Percentiles rank a stretch among this genome's conserved stretches.
These are phyloP conservation scores for Octomys mimax DNA, from an alignment of 2,797 vertebrate genomes.

Conservation along the genomic window DNA sequence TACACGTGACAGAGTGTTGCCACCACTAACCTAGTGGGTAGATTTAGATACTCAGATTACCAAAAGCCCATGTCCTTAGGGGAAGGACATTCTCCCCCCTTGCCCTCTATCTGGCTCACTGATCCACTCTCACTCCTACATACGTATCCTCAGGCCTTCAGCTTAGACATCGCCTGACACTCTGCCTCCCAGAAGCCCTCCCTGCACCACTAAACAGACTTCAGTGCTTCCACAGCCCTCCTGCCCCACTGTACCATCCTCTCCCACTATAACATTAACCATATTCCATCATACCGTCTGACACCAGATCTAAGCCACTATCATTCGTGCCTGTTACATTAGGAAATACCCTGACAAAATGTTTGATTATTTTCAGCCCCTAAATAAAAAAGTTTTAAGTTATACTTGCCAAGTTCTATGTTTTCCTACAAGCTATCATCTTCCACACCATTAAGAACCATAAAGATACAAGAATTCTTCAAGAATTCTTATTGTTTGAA, in stretches of 20 bases:
- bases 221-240: not conserved
- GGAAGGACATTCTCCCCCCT: not conserved
- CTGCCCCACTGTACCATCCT: not conserved
- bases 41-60: not conserved
- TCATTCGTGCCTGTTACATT: not conserved
- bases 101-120: not conserved
- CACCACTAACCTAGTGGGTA: not conserved
- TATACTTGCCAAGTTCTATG: no score
- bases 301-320: not conserved
- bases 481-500: not conserved
- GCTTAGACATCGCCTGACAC: not conserved
- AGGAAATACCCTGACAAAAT: not conserved
- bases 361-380: not conserved
- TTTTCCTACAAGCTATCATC: no score
- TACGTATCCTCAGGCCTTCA: not conserved
- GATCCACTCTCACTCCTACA: not conserved
- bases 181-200: not conserved
- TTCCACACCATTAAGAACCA: no score
- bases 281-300: not conserved
- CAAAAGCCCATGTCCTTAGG: not conserved
- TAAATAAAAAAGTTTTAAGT: no score
- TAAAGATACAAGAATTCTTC: not conserved
- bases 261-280: fast-evolving
- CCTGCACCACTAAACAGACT: not conserved
- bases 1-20: not conserved